Evolutionary conservation across 2,113 vertebrate genomes (phyloP).

Genomic region (Peromyscus maniculatus): DNA sequence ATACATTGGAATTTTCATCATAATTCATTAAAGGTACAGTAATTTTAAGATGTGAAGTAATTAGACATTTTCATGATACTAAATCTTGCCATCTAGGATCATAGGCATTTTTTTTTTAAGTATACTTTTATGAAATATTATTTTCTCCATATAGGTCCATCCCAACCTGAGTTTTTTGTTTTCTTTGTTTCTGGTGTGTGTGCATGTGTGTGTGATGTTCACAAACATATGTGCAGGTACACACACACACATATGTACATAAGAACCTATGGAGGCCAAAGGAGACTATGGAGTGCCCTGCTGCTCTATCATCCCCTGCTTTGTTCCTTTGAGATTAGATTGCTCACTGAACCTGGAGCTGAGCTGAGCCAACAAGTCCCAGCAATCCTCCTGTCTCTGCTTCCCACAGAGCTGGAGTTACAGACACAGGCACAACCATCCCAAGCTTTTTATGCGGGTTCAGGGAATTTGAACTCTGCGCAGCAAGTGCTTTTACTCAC

Average conservation of each 20-base stretch:
- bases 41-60: neutral
- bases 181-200: neutral
- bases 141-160: neutral
- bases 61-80: slow-evolving; percentile 6
- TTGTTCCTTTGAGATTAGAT: neutral
- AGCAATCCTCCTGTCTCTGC: neutral
- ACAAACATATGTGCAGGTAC: neutral
- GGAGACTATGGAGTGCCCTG: neutral
- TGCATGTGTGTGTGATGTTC: neutral
- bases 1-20: neutral
- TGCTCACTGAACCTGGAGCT: neutral
- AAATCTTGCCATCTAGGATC: neutral
- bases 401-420: neutral
- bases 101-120: neutral
- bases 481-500: neutral
- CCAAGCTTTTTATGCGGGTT: neutral
- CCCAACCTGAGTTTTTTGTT: neutral
- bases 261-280: neutral
- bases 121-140: neutral
- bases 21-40: slow-evolving; percentile 14
- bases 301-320: neutral
- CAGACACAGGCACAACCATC: neutral
- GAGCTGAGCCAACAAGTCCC: neutral
- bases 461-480: neutral
- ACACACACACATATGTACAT: neutral